Evolutionary conservation across 2,113 vertebrate genomes (phyloP), one percentile per base, ranked within the genome.

Genomic region (Chaenogobius annularis): DNA sequence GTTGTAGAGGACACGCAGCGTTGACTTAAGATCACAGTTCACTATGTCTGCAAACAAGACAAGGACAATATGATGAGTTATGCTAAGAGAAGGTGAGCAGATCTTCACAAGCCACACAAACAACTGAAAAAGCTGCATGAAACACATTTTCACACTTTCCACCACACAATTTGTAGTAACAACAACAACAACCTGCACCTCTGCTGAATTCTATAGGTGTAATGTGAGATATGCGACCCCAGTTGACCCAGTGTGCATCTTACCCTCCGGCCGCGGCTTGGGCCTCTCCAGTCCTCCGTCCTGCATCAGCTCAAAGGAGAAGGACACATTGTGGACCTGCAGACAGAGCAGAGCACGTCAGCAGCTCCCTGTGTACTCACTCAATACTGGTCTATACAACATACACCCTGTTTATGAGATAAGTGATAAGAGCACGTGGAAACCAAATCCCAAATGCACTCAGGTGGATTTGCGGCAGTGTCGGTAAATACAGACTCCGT

Each of bases 261-360:
- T 94, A 98, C 97, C 97, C 94, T 99, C 97, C 64, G 96, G 94
- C 66, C 97, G 91, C 20, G 97, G 97, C 68, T 99, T 99, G 59
- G 97, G 97, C 87, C 95, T 97, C 92, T 98, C 96, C 86, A 99
- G 68, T 47, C 97, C 97, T 75, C 96, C 96, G 7, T 99, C 97
- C 79, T 99, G 96, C 97, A 99, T 99, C 82, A 99, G 94, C 67
- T 99, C 97, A 85, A 99, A 99, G 0, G 97, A 95, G 83, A 98
- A 97, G 59, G 96, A 96, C 52, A 98, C 96, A 2, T 99, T 99
- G 84, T 98, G 87, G 1, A 99, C 97, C 97, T 99, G 87, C 26
- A 74, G 65, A 79, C 54, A 85, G 20, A 68, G 13, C 23, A 50
- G 56, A 22, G 14, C 67, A 23, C 3, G 35, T 23, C 23, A 19